Evolutionary conservation across 2,888 invertebrate genomes (phyloP).

Genomic region (Sinodicranocentrus sp.): DNA sequence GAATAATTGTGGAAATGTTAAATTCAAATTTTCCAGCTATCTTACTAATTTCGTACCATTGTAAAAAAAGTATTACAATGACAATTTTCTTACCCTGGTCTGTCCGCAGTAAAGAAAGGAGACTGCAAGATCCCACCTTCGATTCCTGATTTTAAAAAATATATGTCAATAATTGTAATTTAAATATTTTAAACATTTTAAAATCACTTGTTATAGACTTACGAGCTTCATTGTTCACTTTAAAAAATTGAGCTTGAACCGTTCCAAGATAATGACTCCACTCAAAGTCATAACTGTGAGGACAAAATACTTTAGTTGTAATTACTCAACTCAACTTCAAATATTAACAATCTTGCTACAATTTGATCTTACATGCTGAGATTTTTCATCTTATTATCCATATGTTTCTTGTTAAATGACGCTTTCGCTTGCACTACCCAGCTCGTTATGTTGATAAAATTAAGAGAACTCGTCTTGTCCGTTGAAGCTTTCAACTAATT

Average conservation of each 20-base stretch:
- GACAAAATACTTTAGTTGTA: background rate
- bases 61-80: too few relatives aligned
- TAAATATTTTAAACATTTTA: slow-evolving; percentile 23
- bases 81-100: slow-evolving; percentile 44
- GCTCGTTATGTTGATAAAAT: slow-evolving; percentile 26
- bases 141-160: slow-evolving; percentile 23
- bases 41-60: too few relatives aligned
- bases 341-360: background rate
- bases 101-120: slow-evolving; percentile 29
- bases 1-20: too few relatives aligned
- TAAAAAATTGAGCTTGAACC: slow-evolving; percentile 56
- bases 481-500: slow-evolving; percentile 10
- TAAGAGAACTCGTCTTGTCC: slow-evolving; percentile 14
- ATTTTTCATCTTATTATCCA: background rate
- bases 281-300: slow-evolving; percentile 35
- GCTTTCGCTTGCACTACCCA: slow-evolving; percentile 33
- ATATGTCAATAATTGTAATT: background rate
- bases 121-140: slow-evolving; percentile 38
- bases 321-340: background rate
- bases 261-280: slow-evolving; percentile 41
- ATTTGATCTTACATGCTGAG: slow-evolving; percentile 7
- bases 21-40: too few relatives aligned
- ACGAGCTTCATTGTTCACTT: slow-evolving; percentile 51
- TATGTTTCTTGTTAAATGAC: slow-evolving; percentile 17
- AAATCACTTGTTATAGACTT: too few relatives aligned